Conservation (phyloP, 2,113 vertebrate species). For the Cavia porcellus region DNA sequence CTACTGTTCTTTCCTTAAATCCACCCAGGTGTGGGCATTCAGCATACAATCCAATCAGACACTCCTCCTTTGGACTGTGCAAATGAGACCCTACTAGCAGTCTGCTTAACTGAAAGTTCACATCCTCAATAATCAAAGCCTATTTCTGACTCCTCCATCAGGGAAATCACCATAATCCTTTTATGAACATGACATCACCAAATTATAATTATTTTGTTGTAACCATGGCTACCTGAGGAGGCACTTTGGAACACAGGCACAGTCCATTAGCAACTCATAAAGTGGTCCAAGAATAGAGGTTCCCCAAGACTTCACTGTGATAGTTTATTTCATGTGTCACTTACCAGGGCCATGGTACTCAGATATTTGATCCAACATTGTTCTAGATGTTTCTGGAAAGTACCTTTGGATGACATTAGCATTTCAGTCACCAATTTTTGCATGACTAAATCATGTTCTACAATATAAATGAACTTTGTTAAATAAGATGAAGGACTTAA, state of each 20-base stretch:
- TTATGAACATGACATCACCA: neutral
- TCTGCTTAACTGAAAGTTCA: neutral
- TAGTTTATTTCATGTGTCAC: neutral
- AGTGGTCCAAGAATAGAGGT: neutral
- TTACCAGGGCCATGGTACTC: neutral
- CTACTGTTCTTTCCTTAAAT: neutral
- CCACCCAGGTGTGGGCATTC: neutral
- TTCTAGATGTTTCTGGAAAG: neutral
- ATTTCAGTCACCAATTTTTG: neutral
- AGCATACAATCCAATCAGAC: neutral
- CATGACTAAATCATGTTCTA: neutral
- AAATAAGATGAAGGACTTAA: neutral
- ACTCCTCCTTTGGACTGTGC: neutral
- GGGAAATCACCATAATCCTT: neutral
- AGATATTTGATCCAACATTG: neutral
- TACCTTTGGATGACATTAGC: neutral
- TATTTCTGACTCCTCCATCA: slow-evolving; percentile 52
- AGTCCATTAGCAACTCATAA: neutral
- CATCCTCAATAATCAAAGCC: slow-evolving; percentile 28
- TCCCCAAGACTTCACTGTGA: neutral
- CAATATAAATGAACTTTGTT: too few relatives aligned
- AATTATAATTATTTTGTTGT: slow-evolving; percentile 22
- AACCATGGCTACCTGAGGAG: neutral
- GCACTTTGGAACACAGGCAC: neutral
- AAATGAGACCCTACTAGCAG: neutral